A percentile compares a stretch with the other conserved stretches of the same genome.
phyloP scores from a whole-genome alignment of 1,140 invertebrate species.

The Ectropis grisescens region DNA sequence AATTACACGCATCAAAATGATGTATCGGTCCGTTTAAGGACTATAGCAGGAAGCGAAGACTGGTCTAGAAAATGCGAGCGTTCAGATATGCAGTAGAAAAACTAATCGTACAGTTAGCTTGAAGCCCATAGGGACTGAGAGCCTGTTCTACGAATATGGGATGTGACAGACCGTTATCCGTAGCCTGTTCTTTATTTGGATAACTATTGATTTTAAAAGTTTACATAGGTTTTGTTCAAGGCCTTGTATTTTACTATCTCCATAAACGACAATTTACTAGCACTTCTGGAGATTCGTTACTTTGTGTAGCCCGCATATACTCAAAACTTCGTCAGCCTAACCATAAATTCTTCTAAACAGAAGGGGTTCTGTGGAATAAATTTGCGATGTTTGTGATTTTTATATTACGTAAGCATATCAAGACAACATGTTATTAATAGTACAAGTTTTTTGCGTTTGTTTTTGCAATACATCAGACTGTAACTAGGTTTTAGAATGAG shows the following conservation, averaged over 20 bases:
- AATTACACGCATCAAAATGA: conserved; percentile 39
- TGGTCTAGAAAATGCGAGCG: conserved; percentile 11
- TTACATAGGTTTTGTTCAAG: background rate
- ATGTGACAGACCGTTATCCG: background rate
- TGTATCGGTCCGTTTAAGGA: conserved; percentile 37
- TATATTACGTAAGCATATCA: conserved; percentile 5
- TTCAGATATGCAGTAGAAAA: conserved; percentile 31
- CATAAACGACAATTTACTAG: conserved; percentile 19
- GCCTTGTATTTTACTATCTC: conserved; percentile 5
- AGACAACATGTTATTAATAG: background rate
- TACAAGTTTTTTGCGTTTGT: background rate
- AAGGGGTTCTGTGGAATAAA: conserved; percentile 27
- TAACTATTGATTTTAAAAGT: too few species aligned
- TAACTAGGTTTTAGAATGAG: too few species aligned
- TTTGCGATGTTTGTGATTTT: conserved; percentile 41
- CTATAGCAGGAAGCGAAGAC: conserved; percentile 43
- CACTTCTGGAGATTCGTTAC: conserved; percentile 17
- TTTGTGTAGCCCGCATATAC: conserved; percentile 26
- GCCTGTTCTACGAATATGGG: background rate
- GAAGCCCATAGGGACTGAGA: conserved; percentile 18
- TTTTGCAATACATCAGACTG: too few species aligned
- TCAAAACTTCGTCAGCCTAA: conserved; percentile 30
- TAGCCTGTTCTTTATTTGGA: background rate
- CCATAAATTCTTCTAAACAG: conserved; percentile 47
- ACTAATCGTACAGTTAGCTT: conserved; percentile 33